Evolutionary conservation across 2,113 vertebrate genomes (phyloP).

Genomic region (Candoia aspera): DNA sequence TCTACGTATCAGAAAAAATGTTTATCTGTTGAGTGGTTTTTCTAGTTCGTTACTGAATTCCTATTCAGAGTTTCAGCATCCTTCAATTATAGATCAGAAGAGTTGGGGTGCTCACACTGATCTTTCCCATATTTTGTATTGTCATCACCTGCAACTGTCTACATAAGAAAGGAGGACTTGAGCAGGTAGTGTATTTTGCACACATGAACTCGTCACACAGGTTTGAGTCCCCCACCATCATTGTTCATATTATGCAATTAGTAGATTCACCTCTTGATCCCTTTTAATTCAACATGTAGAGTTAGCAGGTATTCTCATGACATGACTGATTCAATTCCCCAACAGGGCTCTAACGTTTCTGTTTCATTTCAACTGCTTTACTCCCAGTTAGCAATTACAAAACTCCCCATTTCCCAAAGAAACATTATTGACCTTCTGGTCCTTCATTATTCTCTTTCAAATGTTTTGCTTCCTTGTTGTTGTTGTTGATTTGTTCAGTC

Average conservation of each 20-base stretch:
- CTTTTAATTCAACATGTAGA: neutral
- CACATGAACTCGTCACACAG: neutral
- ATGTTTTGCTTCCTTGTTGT: neutral
- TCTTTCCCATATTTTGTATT: neutral
- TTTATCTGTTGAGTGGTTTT: neutral
- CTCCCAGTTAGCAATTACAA: neutral
- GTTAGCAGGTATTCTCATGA: too few species aligned
- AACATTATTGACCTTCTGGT: neutral
- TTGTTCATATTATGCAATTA: neutral
- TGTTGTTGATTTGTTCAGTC: too few species aligned
- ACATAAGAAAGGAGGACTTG: too few species aligned
- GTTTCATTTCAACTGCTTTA: neutral
- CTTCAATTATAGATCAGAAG: neutral
- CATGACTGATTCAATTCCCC: neutral
- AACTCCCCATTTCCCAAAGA: neutral
- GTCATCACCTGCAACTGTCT: neutral
- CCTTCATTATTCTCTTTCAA: neutral
- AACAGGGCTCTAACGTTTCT: neutral
- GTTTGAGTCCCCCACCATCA: neutral
- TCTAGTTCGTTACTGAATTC: neutral
- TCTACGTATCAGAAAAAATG: neutral
- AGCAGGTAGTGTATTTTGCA: too few species aligned
- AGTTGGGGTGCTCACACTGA: too few species aligned
- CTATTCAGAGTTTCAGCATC: neutral
- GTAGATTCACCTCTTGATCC: neutral